Percentiles rank a stretch among this genome's conserved stretches.
Conservation (phyloP, 2,888 invertebrate species). For the Itoplectis maculator region DNA sequence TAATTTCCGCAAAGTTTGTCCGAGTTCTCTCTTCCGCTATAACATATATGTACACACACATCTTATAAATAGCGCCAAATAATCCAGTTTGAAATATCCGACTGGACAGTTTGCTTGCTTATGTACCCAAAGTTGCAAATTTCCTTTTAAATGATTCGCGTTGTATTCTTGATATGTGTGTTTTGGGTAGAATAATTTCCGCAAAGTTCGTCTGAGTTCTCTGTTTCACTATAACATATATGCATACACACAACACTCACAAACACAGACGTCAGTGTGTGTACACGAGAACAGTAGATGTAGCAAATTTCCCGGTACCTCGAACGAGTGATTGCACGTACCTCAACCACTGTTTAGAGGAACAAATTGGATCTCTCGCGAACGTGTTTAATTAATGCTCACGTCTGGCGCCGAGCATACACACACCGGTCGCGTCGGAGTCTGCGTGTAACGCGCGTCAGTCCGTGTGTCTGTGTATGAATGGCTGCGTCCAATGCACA, state of each 20-base stretch:
- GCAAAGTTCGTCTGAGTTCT: constrained; percentile 12
- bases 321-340: constrained; percentile 50
- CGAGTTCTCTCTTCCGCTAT: neutral
- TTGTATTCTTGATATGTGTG: constrained; percentile 1
- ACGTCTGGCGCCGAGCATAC: constrained; percentile 21
- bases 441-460: neutral
- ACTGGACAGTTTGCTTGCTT: neutral
- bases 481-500: constrained; percentile 16
- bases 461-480: neutral
- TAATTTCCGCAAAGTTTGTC: constrained; percentile 13
- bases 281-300: constrained; percentile 28
- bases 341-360: constrained; percentile 63
- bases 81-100: neutral
- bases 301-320: constrained; percentile 52
- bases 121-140: neutral
- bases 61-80: neutral
- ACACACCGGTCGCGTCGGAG: constrained; percentile 5
- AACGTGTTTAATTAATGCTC: constrained; percentile 57
- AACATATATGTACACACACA: too few species aligned
- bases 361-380: constrained; percentile 63
- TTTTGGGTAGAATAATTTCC: constrained; percentile 16
- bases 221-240: neutral
- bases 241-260: too few species aligned
- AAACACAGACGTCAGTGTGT: neutral
- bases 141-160: constrained; percentile 3